phyloP scores from a whole-genome alignment of 2,888 invertebrate genomes.

The Endotricha flammealis region DNA sequence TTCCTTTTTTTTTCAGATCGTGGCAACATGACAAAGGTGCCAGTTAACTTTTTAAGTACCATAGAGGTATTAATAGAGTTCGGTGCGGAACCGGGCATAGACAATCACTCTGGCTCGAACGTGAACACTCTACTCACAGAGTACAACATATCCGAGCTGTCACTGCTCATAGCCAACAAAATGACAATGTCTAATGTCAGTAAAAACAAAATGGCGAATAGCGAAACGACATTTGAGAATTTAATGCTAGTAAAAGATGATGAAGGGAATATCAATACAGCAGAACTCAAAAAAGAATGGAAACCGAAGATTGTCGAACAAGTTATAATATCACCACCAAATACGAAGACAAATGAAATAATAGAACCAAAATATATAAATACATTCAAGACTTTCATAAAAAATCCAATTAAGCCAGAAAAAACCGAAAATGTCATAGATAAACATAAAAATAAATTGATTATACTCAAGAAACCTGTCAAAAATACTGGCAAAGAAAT shows the following conservation, averaged over 20 bases:
- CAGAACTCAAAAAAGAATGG: constrained; percentile 15
- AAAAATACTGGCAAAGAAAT: too few relatives aligned
- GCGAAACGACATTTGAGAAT: too few relatives aligned
- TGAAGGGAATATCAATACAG: constrained; percentile 27
- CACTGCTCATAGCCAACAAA: constrained; percentile 45
- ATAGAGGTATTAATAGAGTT: constrained; percentile 56
- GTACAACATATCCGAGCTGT: constrained; percentile 40
- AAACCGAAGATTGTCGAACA: constrained; percentile 8
- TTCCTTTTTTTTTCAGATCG: constrained; percentile 34
- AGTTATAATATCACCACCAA: too few relatives aligned
- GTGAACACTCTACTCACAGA: constrained; percentile 65
- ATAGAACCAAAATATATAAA: too few relatives aligned
- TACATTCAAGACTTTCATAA: constrained; percentile 13
- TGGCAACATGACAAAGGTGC: constrained; percentile 41
- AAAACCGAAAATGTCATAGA: too few relatives aligned
- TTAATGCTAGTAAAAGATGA: constrained; percentile 40
- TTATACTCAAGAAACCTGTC: too few relatives aligned
- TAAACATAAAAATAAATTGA: too few relatives aligned
- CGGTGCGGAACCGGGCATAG: constrained; percentile 59
- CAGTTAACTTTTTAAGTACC: constrained; percentile 46
- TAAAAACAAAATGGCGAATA: too few relatives aligned
- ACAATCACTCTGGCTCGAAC: constrained; percentile 60
- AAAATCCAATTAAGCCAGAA: too few relatives aligned
- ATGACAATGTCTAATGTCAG: too few relatives aligned
- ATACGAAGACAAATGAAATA: too few relatives aligned